Evolutionary conservation across 2,797 vertebrate species (phyloP).

Genomic region (Otus scops): DNA sequence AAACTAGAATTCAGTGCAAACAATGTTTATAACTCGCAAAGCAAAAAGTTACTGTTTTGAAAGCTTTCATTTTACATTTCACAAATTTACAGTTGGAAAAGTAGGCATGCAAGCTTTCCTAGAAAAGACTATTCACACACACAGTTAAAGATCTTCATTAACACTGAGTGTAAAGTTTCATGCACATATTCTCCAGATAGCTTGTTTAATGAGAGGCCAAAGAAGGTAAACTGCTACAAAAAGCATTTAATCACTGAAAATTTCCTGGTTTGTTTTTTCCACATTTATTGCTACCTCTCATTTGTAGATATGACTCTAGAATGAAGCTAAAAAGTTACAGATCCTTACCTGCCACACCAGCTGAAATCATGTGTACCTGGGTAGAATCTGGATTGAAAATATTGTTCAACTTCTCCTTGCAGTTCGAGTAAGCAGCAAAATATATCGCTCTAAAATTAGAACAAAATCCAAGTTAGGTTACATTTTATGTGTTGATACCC

Average conservation of each 20-base stretch:
- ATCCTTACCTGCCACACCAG: conserved; percentile 95
- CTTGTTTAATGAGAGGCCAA: not conserved
- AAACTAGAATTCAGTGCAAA: not conserved
- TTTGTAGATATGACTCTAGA: not conserved
- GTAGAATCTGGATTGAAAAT: conserved; percentile 93
- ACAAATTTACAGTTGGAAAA: not conserved
- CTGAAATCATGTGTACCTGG: conserved; percentile 97
- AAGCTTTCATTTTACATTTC: not conserved
- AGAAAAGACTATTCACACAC: not conserved
- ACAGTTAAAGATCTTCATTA: not conserved
- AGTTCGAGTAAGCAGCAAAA: conserved; percentile 96
- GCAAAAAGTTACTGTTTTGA: not conserved
- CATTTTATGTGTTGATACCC: not conserved
- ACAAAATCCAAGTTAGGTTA: not conserved
- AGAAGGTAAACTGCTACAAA: not conserved
- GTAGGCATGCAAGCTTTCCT: not conserved
- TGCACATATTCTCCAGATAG: not conserved
- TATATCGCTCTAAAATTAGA: conserved; percentile 90
- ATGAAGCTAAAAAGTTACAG: conserved; percentile 49
- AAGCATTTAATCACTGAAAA: not conserved
- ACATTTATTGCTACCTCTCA: conserved; percentile 2
- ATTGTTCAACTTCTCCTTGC: conserved; percentile 93
- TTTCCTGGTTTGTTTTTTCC: not conserved
- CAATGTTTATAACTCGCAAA: not conserved
- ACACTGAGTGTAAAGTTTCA: not conserved